These are phyloP conservation scores for Cerastis leucographa DNA, from an alignment of 2,888 invertebrate species.

Conservation along the genomic window DNA sequence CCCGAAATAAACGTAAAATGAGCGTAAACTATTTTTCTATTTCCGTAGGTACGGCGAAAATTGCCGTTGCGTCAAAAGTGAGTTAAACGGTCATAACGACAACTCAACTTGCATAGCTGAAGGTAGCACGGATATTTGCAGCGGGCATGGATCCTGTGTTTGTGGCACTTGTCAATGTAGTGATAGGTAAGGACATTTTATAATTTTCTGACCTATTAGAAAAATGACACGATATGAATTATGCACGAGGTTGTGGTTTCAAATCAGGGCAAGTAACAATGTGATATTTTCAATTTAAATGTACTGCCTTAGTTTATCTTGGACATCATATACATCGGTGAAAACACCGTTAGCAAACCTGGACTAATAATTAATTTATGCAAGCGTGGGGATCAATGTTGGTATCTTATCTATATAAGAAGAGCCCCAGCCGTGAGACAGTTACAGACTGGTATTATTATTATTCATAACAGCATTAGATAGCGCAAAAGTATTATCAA, in stretches of 20 bases:
- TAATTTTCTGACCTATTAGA: not conserved
- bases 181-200: conserved; percentile 71
- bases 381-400: not conserved
- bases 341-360: not conserved
- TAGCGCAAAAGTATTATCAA: too few relatives aligned
- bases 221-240: not conserved
- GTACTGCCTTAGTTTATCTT: not conserved
- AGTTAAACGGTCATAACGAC: conserved; percentile 43
- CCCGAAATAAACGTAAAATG: too few relatives aligned
- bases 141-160: conserved; percentile 86
- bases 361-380: not conserved
- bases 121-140: conserved; percentile 74
- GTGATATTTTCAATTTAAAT: not conserved
- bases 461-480: too few relatives aligned
- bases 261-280: not conserved
- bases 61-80: conserved; percentile 72
- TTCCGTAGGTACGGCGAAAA: conserved; percentile 74
- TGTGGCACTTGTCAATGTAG: conserved; percentile 92
- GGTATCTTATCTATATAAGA: not conserved
- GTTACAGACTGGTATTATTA: not conserved
- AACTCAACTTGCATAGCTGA: conserved; percentile 68
- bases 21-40: too few relatives aligned
- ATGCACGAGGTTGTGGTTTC: not conserved
- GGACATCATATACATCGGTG: not conserved
- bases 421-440: not conserved